Evolutionary conservation across 1,140 invertebrate species (phyloP), one percentile per base, ranked within the genome.

Genomic region (Drosophila serrata): DNA sequence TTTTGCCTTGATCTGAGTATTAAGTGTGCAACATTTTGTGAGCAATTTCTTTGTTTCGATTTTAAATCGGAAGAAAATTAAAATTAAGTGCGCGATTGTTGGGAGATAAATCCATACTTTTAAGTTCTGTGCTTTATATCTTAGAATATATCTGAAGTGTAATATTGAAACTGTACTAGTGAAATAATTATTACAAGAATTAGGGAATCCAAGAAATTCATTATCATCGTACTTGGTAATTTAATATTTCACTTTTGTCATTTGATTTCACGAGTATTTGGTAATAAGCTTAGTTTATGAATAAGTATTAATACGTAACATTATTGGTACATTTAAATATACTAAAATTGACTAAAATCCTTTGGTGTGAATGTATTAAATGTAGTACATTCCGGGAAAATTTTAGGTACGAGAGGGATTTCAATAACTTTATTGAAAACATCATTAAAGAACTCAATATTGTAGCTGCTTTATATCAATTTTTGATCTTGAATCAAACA

Each of bases 71-170:
- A 13, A 45, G 48, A 45, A 33, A 68, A 68, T 37, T 33, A 40
- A 27, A 8, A 24, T 22, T 19, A 65, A 65, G 62, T 45, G 22
- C 62, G 22, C 33, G 24, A n/a, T 46, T 67, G 22, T 19, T n/a
- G 24, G 24, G 17, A 29, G 31, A 45, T 62, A 43, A 37, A 45
- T 62, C 22, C 9, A 37, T 45, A 35, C 22, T n/a, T 45, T 22
- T 45, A 35, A 11, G 12, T 13, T 22, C 2, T 3, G 5, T 11
- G 0, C 19, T 12, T 19, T 8, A 12, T 43, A 43, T 5, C 6
- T 40, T n/a, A 17, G 15, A 8, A 40, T 40, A 8, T 40, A 1
- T 43, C 17, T 19, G 17, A 17, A 1, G 12, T 9, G 19, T 12
- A 3, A 5, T 13, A 12, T 22, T 43, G 1, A 43, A 12, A 39